Evolutionary conservation across 1,140 invertebrate genomes (phyloP).

Genomic region (Parasteatoda tepidariorum): DNA sequence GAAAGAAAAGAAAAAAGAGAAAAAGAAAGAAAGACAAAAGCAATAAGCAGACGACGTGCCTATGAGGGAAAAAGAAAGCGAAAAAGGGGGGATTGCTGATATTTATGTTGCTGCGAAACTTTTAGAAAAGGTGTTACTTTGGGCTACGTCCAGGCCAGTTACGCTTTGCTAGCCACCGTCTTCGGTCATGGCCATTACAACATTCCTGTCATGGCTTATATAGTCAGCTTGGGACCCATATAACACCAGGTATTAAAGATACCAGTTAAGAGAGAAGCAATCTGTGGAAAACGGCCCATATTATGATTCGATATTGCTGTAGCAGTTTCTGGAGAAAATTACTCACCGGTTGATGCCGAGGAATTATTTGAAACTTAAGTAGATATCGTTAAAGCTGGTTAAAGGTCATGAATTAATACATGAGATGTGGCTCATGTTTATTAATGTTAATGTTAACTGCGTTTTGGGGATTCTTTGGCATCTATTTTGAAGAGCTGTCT

Average conservation of each 20-base stretch:
- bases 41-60: slow-evolving; percentile 48
- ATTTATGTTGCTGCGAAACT: slow-evolving; percentile 40
- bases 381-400: no score
- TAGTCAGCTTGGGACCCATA: background rate
- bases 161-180: background rate
- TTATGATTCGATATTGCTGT: background rate
- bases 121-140: slow-evolving; percentile 28
- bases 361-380: no score
- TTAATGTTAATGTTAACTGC: no score
- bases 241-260: background rate
- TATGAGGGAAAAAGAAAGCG: slow-evolving; percentile 10
- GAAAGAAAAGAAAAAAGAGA: slow-evolving; percentile 4
- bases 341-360: no score
- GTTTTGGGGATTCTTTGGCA: no score
- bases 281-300: background rate
- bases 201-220: background rate
- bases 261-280: background rate
- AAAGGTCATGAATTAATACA: no score
- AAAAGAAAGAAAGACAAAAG: background rate
- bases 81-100: background rate
- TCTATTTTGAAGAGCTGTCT: no score
- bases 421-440: no score
- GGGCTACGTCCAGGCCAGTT: background rate
- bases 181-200: background rate
- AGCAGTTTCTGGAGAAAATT: no score